Evolutionary conservation across 2,888 invertebrate species (phyloP), one percentile per base, ranked within the genome.

Genomic region (Tiliacea citrago): DNA sequence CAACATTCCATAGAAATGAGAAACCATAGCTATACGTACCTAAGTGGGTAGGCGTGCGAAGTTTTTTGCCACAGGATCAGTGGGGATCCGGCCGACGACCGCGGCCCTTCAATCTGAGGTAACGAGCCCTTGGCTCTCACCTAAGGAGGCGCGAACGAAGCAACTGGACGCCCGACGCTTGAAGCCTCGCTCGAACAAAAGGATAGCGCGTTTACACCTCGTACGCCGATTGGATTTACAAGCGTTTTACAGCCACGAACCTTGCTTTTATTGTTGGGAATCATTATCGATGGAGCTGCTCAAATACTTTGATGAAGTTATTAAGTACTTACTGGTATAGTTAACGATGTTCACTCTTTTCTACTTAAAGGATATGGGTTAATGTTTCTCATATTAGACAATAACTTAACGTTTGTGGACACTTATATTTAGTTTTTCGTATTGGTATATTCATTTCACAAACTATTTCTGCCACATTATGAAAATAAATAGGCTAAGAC

Each of bases 121-220:
- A 96, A 95, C 95, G 91, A 95, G 95, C 92, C 88, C 87, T 88
- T 88, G 91, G 87, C 89, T 90, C 91, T 90, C 90, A 90, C 87
- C 90, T 94, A 94, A 95, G 94, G 94, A 94, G 94, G 95, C 95
- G 95, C 94, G 94, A 95, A 95, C 93, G 94, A 95, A 95, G 93
- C 93, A 94, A 93, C 92, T 91, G 90, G 86, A 83, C 88, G 88
- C 18, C 68, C 61, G 62, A 63, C 61, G 51, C 60, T 77, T 55
- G 58, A 9, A 66, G 75, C 75, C 55, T 81, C 60, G 79, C 87
- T 87, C 88, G 91, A 93, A 94, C 93, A 93, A 94, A 94, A 93
- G 92, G 91, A 92, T 91, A 89, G 86, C 86, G 87, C 85, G 87
- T 88, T 83, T 77, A 75, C 75, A 84, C 72, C 74, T 84, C 68